Evolutionary conservation across 2,797 vertebrate genomes (phyloP).

Genomic region (Pristis pectinata): DNA sequence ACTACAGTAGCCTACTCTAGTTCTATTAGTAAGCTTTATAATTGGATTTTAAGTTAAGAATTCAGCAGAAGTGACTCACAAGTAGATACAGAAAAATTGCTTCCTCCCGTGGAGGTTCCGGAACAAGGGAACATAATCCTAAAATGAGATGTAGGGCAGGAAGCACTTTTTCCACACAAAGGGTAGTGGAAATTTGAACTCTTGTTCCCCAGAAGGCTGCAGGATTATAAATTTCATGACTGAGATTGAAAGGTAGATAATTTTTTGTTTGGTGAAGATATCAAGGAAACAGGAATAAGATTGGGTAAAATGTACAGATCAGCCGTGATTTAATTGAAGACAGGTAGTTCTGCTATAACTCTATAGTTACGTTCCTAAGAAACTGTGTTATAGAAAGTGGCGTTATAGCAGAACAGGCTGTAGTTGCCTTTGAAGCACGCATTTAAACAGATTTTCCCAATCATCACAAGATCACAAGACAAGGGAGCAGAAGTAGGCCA

Average conservation of each 20-base stretch:
- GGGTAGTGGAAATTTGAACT: not conserved
- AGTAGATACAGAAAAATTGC: not conserved
- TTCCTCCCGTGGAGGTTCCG: not conserved
- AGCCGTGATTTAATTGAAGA: not conserved
- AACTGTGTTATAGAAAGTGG: too few species aligned
- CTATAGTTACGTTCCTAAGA: too few species aligned
- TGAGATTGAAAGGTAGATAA: not conserved
- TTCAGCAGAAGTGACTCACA: not conserved
- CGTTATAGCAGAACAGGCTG: too few species aligned
- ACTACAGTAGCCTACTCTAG: not conserved
- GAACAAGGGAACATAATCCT: not conserved
- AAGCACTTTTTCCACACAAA: not conserved
- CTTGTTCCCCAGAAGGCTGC: not conserved
- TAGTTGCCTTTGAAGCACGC: too few species aligned
- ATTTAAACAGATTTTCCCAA: too few species aligned
- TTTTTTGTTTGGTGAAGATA: not conserved
- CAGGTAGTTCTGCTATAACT: too few species aligned
- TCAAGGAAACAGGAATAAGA: not conserved
- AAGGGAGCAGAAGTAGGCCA: too few species aligned
- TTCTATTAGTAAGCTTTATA: not conserved
- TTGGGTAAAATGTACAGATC: not conserved
- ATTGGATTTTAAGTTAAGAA: not conserved
- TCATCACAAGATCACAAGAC: too few species aligned
- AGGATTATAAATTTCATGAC: not conserved
- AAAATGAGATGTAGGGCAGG: not conserved